Base-by-base conservation (phyloP, 1,140 invertebrate genomes). In the Trichoplusia ni region DNA sequence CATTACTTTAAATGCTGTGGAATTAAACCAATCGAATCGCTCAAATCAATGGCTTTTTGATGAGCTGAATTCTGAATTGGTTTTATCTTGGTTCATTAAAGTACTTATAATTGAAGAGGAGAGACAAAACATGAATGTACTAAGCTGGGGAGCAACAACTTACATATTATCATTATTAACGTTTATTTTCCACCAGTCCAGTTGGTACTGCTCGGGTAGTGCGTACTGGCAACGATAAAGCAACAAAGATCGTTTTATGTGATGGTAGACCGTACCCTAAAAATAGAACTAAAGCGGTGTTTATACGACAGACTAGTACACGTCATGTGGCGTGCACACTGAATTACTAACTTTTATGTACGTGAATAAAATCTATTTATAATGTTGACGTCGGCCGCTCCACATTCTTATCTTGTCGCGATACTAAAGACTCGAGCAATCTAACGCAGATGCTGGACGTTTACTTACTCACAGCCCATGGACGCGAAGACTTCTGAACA, bases 341-440 rank as follows among this genome's bases (percentile, higher is more conserved):
- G 71, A 77, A 77, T 79, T 79, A 78, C 65, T 70, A 59, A 73
- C 70, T 69, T 75, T 77, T 78, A 78, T 75, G 66, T 69, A 75
- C 59, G 75, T 75, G 73, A 75, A 83, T 80, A 76, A 82, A 83
- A 75, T 82, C 80, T 87, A 85, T 85, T 86, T 84, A 82, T 88
- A 88, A 79, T 70, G 82, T 82, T 84, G 81, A 86, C 77, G 82
- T 75, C 71, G 73, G 23, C 54, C 73, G 85, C 68, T 76, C 81
- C 62, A 87, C 77, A 86, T 84, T 84, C 81, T 84, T 88, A 88
- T 84, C 85, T 81, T 72, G 71, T 66, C 59, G 63, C 29, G 58
- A 66, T 63, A 75, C 72, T 70, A 72, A 75, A 81, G 63, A 67
- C 68, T 73, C 71, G 71, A 69, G 70, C 61, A 77, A 81, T 77